Evolutionary conservation across 1,140 invertebrate genomes (phyloP).

Genomic region (Tigriopus japonicus): DNA sequence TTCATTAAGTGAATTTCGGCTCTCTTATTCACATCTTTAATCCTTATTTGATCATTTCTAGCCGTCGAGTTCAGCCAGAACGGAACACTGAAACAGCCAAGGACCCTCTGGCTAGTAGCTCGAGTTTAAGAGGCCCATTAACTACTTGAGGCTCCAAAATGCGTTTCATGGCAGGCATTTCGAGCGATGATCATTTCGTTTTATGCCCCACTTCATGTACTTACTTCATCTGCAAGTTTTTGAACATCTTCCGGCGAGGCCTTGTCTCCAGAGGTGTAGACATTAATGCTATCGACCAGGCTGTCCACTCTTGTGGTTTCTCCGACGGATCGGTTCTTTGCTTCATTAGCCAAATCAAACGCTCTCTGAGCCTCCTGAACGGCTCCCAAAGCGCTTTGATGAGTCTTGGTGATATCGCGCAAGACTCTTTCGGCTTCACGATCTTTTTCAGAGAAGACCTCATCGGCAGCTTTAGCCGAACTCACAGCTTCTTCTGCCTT

Average conservation of each 20-base stretch:
- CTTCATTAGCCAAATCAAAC: constrained; percentile 32
- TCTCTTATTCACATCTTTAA: too few species aligned
- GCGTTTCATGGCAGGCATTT: too few species aligned
- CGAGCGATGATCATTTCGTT: too few species aligned
- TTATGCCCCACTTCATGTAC: neutral
- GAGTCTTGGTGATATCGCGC: constrained; percentile 38
- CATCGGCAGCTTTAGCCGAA: constrained; percentile 60
- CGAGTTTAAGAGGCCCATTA: too few species aligned
- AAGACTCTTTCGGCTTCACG: constrained; percentile 40
- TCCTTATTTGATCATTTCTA: too few species aligned
- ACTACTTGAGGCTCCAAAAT: too few species aligned
- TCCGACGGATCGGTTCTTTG: constrained; percentile 36
- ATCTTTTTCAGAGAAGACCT: constrained; percentile 57
- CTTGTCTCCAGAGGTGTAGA: constrained; percentile 50
- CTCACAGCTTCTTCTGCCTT: constrained; percentile 65
- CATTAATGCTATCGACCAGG: constrained; percentile 45
- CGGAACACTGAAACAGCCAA: too few species aligned
- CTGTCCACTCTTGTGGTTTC: constrained; percentile 32
- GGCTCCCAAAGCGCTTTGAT: constrained; percentile 34
- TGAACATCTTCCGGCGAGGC: constrained; percentile 62
- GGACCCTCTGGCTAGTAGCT: too few species aligned
- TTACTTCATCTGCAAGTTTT: constrained; percentile 50
- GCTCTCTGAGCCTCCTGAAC: constrained; percentile 37
- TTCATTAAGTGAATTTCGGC: too few species aligned
- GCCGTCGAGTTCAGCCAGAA: too few species aligned